These are phyloP conservation scores for Calycopis cecrops DNA, from an alignment of 1,140 invertebrate genomes.

Conservation along the genomic window DNA sequence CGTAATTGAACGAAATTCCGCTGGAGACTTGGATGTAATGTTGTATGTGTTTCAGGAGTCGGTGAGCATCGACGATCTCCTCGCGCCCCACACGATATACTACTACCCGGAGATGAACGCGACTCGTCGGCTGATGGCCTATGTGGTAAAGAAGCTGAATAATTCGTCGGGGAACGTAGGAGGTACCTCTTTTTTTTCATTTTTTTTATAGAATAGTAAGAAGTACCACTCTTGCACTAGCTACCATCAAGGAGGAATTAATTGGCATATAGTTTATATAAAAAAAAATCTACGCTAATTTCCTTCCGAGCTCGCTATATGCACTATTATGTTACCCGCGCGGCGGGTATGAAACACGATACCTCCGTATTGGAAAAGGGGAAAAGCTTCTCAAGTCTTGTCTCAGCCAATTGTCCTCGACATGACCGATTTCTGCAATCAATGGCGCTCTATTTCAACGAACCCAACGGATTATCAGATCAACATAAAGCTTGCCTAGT, in stretches of 20 bases:
- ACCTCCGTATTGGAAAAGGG: constrained; percentile 25
- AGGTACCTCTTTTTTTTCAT: no score
- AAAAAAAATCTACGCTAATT: no score
- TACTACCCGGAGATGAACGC: not conserved
- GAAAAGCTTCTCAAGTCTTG: constrained; percentile 21
- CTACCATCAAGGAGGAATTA: no score
- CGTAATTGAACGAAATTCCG: no score
- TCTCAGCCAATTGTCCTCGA: constrained; percentile 22
- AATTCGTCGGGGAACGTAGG: no score
- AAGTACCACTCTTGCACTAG: no score
- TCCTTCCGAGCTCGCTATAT: no score
- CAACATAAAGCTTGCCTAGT: constrained; percentile 26
- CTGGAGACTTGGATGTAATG: not conserved
- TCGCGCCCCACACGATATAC: not conserved
- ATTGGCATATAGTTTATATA: no score
- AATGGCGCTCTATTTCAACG: constrained; percentile 40
- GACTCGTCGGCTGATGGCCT: not conserved
- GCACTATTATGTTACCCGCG: no score
- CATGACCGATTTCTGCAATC: constrained; percentile 37
- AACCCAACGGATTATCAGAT: constrained; percentile 35
- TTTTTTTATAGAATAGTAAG: no score
- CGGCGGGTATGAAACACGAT: constrained; percentile 38
- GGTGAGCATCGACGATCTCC: not conserved
- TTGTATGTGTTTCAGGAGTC: not conserved
- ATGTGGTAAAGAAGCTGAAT: not conserved